Conservation (phyloP, 2,797 vertebrate species). For the Tenualosa ilisha region DNA sequence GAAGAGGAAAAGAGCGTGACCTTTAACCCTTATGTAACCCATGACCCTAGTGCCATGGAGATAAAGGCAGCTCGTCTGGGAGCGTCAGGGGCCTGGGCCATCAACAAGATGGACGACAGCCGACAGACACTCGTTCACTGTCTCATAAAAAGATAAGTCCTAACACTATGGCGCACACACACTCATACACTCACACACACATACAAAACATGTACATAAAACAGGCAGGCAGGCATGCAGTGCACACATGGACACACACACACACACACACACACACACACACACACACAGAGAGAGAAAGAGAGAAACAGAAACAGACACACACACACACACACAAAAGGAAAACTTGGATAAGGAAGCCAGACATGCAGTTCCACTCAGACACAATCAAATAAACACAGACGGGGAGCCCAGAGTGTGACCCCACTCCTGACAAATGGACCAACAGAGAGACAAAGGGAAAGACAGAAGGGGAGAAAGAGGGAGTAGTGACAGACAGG, state of each 20-base stretch:
- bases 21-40: slow-evolving; percentile 50
- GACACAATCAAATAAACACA: slow-evolving; percentile 42
- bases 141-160: slow-evolving; percentile 20
- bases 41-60: slow-evolving; percentile 50
- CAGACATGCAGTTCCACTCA: slow-evolving; percentile 15
- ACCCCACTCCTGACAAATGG: slow-evolving; percentile 19
- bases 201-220: background rate
- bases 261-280: background rate
- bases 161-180: slow-evolving; percentile 10
- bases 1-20: background rate
- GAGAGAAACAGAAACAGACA: background rate
- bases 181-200: background rate
- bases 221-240: too few species aligned
- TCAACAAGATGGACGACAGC: slow-evolving; percentile 54
- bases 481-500: slow-evolving; percentile 1
- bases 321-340: background rate
- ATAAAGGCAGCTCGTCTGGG: slow-evolving; percentile 3
- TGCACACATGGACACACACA: background rate
- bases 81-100: slow-evolving; percentile 57
- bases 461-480: background rate
- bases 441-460: background rate
- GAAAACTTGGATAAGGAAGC: slow-evolving; percentile 1
- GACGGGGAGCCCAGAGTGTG: slow-evolving; percentile 43
- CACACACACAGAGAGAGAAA: background rate
- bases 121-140: slow-evolving; percentile 35